A percentile compares a stretch with the other conserved stretches of the same genome.
These are phyloP conservation scores for Dasysyrphus albostriatus DNA, from an alignment of 2,888 invertebrate species.

Conservation along the genomic window DNA sequence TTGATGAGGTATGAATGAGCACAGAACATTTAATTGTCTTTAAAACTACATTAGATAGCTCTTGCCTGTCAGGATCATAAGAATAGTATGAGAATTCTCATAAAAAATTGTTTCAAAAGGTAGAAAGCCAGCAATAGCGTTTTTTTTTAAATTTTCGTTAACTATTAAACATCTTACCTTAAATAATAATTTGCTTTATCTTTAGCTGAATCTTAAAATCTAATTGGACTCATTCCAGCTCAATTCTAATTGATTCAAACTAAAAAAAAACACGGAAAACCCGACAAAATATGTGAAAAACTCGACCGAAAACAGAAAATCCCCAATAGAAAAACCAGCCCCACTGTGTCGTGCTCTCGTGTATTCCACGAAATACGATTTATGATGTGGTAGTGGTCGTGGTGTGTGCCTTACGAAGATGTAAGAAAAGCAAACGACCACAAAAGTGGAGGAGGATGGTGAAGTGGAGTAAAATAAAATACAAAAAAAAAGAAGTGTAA, in stretches of 20 bases:
- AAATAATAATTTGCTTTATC: neutral
- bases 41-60: neutral
- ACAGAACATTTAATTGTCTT: neutral
- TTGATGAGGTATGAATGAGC: neutral
- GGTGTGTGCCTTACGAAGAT: slow-evolving; percentile 59
- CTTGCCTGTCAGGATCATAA: neutral
- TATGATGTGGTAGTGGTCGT: slow-evolving; percentile 48
- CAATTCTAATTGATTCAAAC: neutral
- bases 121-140: neutral
- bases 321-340: slow-evolving; percentile 41
- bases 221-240: neutral
- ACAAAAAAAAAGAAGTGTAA: slow-evolving; percentile 32
- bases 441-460: slow-evolving; percentile 66
- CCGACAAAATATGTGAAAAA: neutral
- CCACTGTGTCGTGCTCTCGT: slow-evolving; percentile 58
- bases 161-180: neutral
- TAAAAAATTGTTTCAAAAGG: neutral
- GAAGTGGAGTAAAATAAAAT: slow-evolving; percentile 41
- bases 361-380: slow-evolving; percentile 34
- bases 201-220: neutral
- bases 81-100: neutral
- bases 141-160: neutral
- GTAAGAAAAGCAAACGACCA: slow-evolving; percentile 59
- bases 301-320: neutral
- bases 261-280: neutral